Evolutionary conservation across 2,113 vertebrate species (phyloP).

Genomic region (Bothrops jararaca): DNA sequence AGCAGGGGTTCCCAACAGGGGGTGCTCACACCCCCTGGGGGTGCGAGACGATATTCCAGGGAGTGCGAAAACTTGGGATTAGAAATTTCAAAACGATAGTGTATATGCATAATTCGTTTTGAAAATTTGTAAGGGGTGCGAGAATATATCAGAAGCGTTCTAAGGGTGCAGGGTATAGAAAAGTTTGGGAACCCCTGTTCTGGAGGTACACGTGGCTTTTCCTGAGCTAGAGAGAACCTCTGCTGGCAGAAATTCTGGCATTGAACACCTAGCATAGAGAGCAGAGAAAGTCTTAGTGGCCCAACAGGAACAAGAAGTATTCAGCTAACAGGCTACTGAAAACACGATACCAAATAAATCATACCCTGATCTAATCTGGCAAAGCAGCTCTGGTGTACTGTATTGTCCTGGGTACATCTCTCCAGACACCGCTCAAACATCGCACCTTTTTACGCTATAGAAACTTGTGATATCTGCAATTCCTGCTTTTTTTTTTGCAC

Average conservation of each 20-base stretch:
- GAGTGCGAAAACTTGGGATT: too few species aligned
- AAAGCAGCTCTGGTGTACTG: neutral
- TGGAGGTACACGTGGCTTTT: neutral
- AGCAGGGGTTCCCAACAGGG: too few species aligned
- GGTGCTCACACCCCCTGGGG: too few species aligned
- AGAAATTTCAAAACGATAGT: too few species aligned
- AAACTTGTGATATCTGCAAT: neutral
- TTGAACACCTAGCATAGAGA: neutral
- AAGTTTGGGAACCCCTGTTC: too few species aligned
- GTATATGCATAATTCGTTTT: too few species aligned
- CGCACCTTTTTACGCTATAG: neutral
- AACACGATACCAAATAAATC: neutral
- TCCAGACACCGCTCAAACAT: neutral
- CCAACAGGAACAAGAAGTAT: neutral
- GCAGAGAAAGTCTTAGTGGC: neutral
- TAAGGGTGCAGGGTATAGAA: too few species aligned
- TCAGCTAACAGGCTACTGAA: neutral
- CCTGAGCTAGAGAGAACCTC: neutral
- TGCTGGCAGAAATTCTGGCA: neutral
- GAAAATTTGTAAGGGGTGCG: too few species aligned
- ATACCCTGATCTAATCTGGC: neutral
- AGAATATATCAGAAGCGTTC: too few species aligned
- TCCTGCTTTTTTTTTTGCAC: neutral
- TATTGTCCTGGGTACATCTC: neutral
- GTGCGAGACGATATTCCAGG: too few species aligned